Conservation (phyloP, 2,888 invertebrate species). For the Coronaproctus castanopsis region DNA sequence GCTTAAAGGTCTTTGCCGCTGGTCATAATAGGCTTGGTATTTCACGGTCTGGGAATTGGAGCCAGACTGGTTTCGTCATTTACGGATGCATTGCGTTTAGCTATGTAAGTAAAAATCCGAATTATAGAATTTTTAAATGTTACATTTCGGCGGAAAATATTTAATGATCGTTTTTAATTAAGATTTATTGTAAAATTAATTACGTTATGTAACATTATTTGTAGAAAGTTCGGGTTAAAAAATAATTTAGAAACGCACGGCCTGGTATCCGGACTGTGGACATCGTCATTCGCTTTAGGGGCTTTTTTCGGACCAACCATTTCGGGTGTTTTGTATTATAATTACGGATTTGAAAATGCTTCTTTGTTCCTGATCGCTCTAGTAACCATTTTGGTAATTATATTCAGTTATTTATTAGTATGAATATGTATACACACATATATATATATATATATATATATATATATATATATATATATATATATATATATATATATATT, state of each 20-base stretch:
- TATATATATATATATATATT: no score
- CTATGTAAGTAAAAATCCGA: constrained; percentile 48
- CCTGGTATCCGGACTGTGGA: constrained; percentile 73
- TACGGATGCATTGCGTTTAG: constrained; percentile 56
- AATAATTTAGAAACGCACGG: constrained; percentile 77
- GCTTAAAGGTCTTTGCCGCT: constrained; percentile 45
- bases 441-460: no score
- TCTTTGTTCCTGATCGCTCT: constrained; percentile 47
- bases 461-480: no score
- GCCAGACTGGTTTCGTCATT: constrained; percentile 71
- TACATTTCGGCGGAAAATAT: no score
- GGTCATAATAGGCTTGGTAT: constrained; percentile 44
- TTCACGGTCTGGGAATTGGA: constrained; percentile 65
- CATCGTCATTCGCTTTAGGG: constrained; percentile 71
- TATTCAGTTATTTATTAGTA: no score
- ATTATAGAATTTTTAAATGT: no score
- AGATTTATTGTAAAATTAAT: no score
- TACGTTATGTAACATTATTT: no score
- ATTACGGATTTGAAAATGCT: constrained; percentile 46
- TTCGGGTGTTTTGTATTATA: constrained; percentile 50
- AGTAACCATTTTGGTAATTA: constrained; percentile 43
- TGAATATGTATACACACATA: no score
- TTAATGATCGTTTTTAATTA: no score
- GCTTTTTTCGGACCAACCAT: constrained; percentile 65
- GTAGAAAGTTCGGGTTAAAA: constrained; percentile 49